Percentiles rank a stretch among this genome's conserved stretches.
Evolutionary conservation across 2,113 vertebrate genomes (phyloP).

Genomic region (Polypterus bichir): DNA sequence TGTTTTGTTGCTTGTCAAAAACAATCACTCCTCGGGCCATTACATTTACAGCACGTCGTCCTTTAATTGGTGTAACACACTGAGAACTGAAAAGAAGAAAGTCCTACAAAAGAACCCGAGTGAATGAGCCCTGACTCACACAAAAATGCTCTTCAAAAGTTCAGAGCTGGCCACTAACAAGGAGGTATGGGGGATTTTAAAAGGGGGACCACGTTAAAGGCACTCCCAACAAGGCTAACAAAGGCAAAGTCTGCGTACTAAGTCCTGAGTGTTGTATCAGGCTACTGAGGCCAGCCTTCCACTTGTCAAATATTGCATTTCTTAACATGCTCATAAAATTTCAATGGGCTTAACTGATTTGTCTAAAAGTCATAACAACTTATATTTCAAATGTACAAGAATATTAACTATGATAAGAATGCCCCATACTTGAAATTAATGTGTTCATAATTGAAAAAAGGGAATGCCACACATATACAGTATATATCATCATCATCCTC

Average conservation of each 20-base stretch:
- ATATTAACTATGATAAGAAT: too few species aligned
- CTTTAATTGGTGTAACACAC: constrained; percentile 95
- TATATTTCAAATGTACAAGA: too few species aligned
- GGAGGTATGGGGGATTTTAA: constrained; percentile 64
- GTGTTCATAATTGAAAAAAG: too few species aligned
- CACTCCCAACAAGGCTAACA: constrained; percentile 42
- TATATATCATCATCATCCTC: too few species aligned
- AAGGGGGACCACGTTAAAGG: constrained; percentile 70
- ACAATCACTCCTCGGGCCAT: constrained; percentile 94
- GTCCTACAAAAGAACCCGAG: constrained; percentile 63
- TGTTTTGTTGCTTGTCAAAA: constrained; percentile 99
- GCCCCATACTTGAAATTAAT: too few species aligned
- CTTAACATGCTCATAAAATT: too few species aligned
- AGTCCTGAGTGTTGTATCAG: constrained; percentile 14
- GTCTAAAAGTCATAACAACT: too few species aligned
- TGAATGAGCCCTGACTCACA: constrained; percentile 78
- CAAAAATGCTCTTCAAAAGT: constrained; percentile 81
- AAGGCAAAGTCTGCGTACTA: constrained; percentile 7
- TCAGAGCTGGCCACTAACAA: constrained; percentile 79
- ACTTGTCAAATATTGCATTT: background rate
- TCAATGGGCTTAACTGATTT: too few species aligned
- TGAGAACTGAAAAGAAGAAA: constrained; percentile 75
- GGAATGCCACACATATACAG: too few species aligned
- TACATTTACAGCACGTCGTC: constrained; percentile 97
- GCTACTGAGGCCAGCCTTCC: constrained; percentile 2